Conservation (phyloP, 2,113 vertebrate genomes). For the Abramis brama region DNA sequence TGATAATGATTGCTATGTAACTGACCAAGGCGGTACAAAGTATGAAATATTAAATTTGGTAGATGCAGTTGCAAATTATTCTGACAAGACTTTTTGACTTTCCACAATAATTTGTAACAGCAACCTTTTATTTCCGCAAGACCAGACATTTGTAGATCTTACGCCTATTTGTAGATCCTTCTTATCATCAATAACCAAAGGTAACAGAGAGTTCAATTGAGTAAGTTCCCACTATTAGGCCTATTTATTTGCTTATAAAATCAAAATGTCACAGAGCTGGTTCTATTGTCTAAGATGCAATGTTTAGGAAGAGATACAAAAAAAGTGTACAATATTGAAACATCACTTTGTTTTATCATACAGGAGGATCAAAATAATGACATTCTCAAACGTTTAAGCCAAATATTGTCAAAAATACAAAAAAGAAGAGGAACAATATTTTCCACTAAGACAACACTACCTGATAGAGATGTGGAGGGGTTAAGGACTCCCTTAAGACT, state of each 20-base stretch:
- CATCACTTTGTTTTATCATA: slow-evolving; percentile 71
- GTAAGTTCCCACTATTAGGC: slow-evolving; percentile 57
- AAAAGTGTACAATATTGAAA: slow-evolving; percentile 76
- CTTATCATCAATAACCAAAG: not conserved
- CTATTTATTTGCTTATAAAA: slow-evolving; percentile 80
- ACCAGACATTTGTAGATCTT: not conserved
- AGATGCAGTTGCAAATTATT: too few species aligned
- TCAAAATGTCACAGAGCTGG: slow-evolving; percentile 71
- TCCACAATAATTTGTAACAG: too few species aligned
- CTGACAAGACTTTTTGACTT: too few species aligned
- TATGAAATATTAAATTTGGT: too few species aligned
- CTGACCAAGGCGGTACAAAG: too few species aligned
- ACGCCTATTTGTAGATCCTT: not conserved
- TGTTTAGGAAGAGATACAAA: slow-evolving; percentile 77
- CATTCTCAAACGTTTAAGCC: slow-evolving; percentile 70
- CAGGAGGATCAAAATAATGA: slow-evolving; percentile 72
- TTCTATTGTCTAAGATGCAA: slow-evolving; percentile 74
- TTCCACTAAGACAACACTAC: slow-evolving; percentile 69
- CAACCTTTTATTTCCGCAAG: not conserved
- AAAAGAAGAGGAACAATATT: slow-evolving; percentile 58
- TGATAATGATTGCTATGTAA: too few species aligned
- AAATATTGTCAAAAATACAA: slow-evolving; percentile 60
- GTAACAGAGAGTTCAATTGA: slow-evolving; percentile 30
- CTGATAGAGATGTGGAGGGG: slow-evolving; percentile 67
- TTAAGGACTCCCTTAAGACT: slow-evolving; percentile 59